Conservation (phyloP, 2,113 vertebrate species). For the Colossoma macropomum region DNA sequence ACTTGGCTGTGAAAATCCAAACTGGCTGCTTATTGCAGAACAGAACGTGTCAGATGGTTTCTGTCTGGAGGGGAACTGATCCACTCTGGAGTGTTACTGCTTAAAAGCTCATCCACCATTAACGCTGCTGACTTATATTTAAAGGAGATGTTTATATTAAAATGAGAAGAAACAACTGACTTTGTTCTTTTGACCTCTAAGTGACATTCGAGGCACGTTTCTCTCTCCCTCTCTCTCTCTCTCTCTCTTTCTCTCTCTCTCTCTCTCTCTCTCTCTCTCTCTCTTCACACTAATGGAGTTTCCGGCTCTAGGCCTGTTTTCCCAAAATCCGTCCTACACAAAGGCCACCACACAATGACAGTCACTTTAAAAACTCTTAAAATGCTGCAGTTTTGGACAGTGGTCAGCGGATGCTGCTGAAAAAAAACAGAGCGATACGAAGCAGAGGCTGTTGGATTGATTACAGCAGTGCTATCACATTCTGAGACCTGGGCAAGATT, state of each 20-base stretch:
- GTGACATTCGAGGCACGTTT: not conserved
- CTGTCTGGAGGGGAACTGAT: not conserved
- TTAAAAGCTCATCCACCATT: not conserved
- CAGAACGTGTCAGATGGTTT: not conserved
- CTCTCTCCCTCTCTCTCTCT: conserved; percentile 8
- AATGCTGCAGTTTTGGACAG: conserved; percentile 5
- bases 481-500: conserved; percentile 57
- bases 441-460: conserved; percentile 64
- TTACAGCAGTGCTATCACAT: conserved; percentile 58
- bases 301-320: not conserved
- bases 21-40: not conserved
- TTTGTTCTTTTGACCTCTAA: too few relatives aligned
- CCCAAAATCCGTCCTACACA: not conserved
- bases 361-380: not conserved
- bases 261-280: conserved; percentile 31
- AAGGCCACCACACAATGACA: not conserved
- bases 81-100: not conserved
- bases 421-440: conserved; percentile 65
- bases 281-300: not conserved
- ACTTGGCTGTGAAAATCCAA: conserved; percentile 2
- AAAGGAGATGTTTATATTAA: not conserved
- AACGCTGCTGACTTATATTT: not conserved
- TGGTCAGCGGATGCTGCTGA: not conserved
- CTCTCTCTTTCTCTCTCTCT: conserved; percentile 27
- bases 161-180: too few relatives aligned